Conservation (phyloP, 2,888 invertebrate genomes). For the Peribatodes rhomboidaria region DNA sequence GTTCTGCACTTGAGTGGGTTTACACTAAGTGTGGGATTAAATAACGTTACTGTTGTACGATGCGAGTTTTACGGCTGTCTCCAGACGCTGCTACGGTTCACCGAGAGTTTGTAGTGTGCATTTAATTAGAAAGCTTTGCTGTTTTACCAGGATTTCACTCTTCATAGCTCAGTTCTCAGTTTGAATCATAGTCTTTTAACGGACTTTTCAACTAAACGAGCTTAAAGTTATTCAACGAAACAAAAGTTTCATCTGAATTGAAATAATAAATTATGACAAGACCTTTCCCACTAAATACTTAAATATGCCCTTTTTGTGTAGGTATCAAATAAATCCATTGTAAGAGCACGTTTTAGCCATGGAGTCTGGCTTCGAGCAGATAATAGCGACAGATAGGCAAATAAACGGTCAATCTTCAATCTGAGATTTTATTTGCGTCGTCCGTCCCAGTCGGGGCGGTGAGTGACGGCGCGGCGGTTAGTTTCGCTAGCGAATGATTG, state of each 20-base stretch:
- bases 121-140: constrained; percentile 25
- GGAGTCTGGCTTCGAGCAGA: constrained; percentile 22
- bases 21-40: constrained; percentile 61
- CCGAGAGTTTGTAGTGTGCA: constrained; percentile 16
- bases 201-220: not conserved
- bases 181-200: not conserved
- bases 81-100: constrained; percentile 17
- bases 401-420: constrained; percentile 46
- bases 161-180: constrained; percentile 13
- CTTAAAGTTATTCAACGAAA: not conserved
- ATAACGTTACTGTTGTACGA: constrained; percentile 55
- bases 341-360: constrained; percentile 15
- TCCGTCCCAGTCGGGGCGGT: constrained; percentile 43
- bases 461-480: constrained; percentile 57
- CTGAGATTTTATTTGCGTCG: constrained; percentile 49
- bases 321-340: constrained; percentile 19
- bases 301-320: constrained; percentile 2
- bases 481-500: constrained; percentile 56
- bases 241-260: not conserved
- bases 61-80: constrained; percentile 36
- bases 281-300: constrained; percentile 22
- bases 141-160: constrained; percentile 12
- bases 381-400: constrained; percentile 37
- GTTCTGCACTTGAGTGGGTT: constrained; percentile 59
- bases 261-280: constrained; percentile 6